phyloP scores from a whole-genome alignment of 2,113 vertebrate genomes.

The Candoia aspera region DNA sequence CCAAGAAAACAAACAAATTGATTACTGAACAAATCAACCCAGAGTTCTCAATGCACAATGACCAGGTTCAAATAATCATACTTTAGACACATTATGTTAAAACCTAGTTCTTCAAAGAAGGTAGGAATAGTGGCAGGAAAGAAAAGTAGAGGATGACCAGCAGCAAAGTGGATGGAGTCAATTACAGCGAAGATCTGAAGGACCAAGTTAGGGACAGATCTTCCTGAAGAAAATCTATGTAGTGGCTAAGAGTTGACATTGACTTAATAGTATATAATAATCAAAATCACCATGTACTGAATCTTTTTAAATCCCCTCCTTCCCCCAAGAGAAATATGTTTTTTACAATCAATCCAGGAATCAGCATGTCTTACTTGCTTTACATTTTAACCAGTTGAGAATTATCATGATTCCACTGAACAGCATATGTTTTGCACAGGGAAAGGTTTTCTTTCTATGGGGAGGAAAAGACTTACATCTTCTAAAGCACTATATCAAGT shows the following conservation, averaged over 20 bases:
- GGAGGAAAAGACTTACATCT: neutral
- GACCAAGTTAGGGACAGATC: neutral
- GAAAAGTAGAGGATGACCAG: neutral
- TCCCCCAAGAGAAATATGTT: neutral
- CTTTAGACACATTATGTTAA: neutral
- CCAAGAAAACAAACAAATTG: neutral
- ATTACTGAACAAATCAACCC: neutral
- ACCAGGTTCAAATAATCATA: neutral
- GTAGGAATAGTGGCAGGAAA: too few species aligned
- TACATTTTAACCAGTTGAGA: neutral
- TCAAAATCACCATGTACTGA: accelerated
- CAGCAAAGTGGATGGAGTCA: neutral
- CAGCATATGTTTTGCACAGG: neutral
- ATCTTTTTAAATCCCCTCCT: conserved; percentile 4
- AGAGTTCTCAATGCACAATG: neutral
- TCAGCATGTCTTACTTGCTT: neutral
- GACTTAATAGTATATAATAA: neutral
- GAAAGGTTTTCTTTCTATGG: neutral
- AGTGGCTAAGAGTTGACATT: neutral
- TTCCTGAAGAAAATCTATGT: neutral
- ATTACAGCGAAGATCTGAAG: neutral
- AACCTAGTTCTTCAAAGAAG: neutral
- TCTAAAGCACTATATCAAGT: neutral
- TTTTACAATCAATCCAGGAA: neutral
- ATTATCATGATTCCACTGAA: neutral